Evolutionary conservation across 2,797 vertebrate species (phyloP).

Genomic region (Girardinus metallicus): DNA sequence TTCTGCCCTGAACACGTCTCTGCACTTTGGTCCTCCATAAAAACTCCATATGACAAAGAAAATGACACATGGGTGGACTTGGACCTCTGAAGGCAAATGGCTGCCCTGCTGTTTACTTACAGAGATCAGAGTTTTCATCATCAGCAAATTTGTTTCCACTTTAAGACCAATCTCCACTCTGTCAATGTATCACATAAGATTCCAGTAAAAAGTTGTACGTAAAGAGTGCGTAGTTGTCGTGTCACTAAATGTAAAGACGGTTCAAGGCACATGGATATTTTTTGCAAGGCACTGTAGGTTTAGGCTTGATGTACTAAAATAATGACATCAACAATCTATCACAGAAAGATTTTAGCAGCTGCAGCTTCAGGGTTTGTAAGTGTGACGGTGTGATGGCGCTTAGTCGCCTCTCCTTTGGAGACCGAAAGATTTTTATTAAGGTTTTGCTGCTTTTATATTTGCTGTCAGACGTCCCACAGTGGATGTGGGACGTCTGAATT

Average conservation of each 20-base stretch:
- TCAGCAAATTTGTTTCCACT: neutral
- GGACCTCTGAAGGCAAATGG: neutral
- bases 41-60: neutral
- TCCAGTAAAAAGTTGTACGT: neutral
- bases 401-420: neutral
- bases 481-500: neutral
- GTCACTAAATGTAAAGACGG: neutral
- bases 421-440: neutral
- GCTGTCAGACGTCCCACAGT: neutral
- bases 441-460: neutral
- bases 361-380: neutral
- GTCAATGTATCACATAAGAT: neutral
- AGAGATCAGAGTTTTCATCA: neutral
- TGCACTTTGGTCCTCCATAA: neutral
- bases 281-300: neutral
- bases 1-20: neutral
- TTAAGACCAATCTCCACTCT: neutral
- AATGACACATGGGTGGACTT: neutral
- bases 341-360: neutral
- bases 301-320: neutral
- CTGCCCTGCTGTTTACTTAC: neutral
- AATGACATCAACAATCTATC: neutral
- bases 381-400: neutral
- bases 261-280: neutral
- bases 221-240: neutral